Base-by-base conservation (phyloP, 2,888 invertebrate genomes). In the Dorcus parallelipipedus region DNA sequence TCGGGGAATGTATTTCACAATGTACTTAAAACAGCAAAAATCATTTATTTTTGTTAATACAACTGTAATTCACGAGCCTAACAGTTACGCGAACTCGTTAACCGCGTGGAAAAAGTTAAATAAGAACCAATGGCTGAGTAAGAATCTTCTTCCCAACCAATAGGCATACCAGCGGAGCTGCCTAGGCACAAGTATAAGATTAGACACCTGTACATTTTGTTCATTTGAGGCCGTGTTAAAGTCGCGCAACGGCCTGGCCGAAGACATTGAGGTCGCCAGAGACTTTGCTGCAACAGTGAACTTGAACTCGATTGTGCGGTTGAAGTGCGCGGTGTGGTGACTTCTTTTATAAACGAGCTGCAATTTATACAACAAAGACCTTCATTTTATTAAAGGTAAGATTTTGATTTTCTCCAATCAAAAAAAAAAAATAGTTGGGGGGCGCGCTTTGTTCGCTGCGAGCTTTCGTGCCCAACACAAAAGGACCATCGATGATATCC, bases 141-240 rank as follows among this genome's bases (percentile, higher is more conserved):
- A 58, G 53, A 53, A 53, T 73, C 70, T 65, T 71, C 70, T 69
- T 69, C 68, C 67, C 67, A 66, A 58, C 76, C 76, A 76, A 75
- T 76, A 69, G 65, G 68, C 72, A 71, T 64, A 69, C 64, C 70
- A 66, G 70, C 69, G 67, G 66, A 68, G 67, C 70, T 68, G 68
- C 64, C 69, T 66, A 65, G 63, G 68, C 65, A 64, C 69, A 68
- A 67, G 70, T 76, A 76, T 76, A 76, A 76, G 74, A 73, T 73
- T 66, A 69, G 70, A 68, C 73, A 72, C 73, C 72, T 74, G 76
- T 70, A 68, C 64, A 64, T 66, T 71, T 73, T 67, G 72, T 73
- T 73, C 76, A 76, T 75, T 76, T 74, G 73, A 71, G 68, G 64
- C 63, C 63, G 65, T 65, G 69, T 66, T 64, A 67, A 65, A 69